Percentiles rank a stretch among this genome's conserved stretches.
Evolutionary conservation across 2,113 vertebrate genomes (phyloP).

Genomic region (Eretmochelys imbricata): DNA sequence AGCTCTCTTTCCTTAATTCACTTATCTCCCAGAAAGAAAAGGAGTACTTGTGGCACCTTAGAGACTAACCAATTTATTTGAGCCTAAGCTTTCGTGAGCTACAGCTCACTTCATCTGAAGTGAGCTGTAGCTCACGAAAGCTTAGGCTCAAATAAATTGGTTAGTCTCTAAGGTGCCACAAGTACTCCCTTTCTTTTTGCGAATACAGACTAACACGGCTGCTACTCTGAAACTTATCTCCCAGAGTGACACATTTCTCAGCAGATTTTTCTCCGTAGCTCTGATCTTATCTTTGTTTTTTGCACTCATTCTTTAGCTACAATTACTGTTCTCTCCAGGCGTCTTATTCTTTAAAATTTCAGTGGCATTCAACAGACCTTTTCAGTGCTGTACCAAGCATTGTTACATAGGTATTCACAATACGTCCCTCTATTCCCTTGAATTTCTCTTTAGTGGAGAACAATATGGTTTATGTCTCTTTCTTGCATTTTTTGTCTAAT

Average conservation of each 20-base stretch:
- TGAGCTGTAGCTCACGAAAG: no score
- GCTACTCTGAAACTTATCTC: no score
- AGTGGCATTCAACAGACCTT: not conserved
- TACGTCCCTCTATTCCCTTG: not conserved
- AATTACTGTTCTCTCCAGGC: not conserved
- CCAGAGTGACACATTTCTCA: not conserved
- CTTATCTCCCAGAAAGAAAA: not conserved
- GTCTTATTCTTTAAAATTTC: not conserved
- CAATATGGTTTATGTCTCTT: not conserved
- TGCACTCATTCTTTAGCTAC: not conserved
- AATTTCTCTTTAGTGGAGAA: not conserved
- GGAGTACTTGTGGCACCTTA: no score
- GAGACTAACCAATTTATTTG: no score
- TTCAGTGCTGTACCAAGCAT: not conserved
- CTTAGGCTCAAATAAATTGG: no score
- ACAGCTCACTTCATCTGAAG: no score
- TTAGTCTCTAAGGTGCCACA: no score
- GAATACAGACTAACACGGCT: no score
- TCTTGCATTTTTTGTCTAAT: not conserved
- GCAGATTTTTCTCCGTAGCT: not conserved
- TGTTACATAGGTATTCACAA: not conserved
- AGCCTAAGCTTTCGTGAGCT: no score
- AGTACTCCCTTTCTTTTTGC: no score
- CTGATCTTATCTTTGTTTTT: not conserved
- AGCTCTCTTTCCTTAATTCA: no score